Evolutionary conservation across 2,113 vertebrate genomes (phyloP).

Genomic region (Pleuronectes platessa): DNA sequence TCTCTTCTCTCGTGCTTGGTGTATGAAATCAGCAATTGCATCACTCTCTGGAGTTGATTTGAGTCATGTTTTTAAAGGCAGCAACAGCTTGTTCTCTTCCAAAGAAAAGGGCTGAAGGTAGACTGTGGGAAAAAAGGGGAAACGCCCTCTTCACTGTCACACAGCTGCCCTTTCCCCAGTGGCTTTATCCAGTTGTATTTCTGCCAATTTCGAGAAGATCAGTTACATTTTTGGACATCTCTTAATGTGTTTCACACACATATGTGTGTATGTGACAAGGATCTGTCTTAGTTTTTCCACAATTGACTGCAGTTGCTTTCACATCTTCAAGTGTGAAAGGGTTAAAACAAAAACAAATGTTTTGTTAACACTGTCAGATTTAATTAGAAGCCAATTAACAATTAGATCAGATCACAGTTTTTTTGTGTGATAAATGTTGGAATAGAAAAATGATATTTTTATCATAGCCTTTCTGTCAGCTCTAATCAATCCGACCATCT

Average conservation of each 20-base stretch:
- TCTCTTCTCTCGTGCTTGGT: background rate
- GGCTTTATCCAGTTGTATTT: background rate
- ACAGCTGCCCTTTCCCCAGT: background rate
- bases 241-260: background rate
- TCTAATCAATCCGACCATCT: no score
- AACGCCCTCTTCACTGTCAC: background rate
- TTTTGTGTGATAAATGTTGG: no score
- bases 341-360: no score
- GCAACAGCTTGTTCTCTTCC: constrained; percentile 5
- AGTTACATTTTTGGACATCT: background rate
- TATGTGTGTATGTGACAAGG: background rate
- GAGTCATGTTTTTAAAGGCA: constrained; percentile 29
- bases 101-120: constrained; percentile 9
- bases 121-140: background rate
- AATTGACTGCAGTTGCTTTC: no score
- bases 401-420: no score
- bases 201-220: background rate
- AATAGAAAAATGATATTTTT: no score
- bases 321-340: no score
- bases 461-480: no score
- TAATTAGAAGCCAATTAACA: no score
- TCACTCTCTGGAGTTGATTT: constrained; percentile 10
- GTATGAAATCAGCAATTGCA: constrained; percentile 32
- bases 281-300: no score
- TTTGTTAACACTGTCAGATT: no score